Evolutionary conservation across 1,140 invertebrate genomes (phyloP).

Genomic region (Berghia stephanieae): DNA sequence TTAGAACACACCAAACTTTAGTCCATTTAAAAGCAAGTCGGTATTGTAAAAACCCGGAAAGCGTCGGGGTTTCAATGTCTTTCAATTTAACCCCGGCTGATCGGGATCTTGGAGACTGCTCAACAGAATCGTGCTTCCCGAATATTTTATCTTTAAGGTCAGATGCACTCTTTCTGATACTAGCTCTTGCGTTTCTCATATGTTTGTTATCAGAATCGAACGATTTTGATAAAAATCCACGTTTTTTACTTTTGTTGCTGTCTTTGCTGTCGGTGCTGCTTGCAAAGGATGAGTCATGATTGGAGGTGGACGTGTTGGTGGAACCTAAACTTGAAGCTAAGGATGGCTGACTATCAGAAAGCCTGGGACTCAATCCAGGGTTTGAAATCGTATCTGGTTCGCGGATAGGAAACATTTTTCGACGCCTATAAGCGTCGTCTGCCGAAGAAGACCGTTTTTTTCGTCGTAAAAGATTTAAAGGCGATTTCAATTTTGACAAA

Average conservation of each 20-base stretch:
- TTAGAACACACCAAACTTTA: slow-evolving; percentile 50
- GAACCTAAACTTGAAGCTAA: not conserved
- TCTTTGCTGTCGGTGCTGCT: not conserved
- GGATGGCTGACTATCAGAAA: not conserved
- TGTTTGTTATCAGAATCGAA: slow-evolving; percentile 39
- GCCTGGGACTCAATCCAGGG: not conserved
- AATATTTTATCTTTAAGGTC: slow-evolving; percentile 52
- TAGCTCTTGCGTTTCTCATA: slow-evolving; percentile 37
- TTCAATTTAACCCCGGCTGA: slow-evolving; percentile 36
- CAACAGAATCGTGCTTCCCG: not conserved
- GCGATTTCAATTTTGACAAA: slow-evolving; percentile 7
- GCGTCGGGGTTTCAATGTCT: slow-evolving; percentile 41
- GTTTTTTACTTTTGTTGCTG: not conserved
- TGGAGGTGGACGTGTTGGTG: not conserved
- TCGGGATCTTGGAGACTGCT: slow-evolving; percentile 32
- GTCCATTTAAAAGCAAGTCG: slow-evolving; percentile 45
- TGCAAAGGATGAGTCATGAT: not conserved
- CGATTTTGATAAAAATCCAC: slow-evolving; percentile 24
- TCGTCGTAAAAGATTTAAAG: not conserved
- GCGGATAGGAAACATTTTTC: not conserved
- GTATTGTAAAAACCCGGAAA: slow-evolving; percentile 45
- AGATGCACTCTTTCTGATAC: slow-evolving; percentile 42
- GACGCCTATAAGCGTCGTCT: slow-evolving; percentile 22
- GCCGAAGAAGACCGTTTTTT: slow-evolving; percentile 33
- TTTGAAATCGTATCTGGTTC: not conserved